Evolutionary conservation across 1,140 invertebrate species (phyloP).

Genomic region (Oedothorax gibbosus): DNA sequence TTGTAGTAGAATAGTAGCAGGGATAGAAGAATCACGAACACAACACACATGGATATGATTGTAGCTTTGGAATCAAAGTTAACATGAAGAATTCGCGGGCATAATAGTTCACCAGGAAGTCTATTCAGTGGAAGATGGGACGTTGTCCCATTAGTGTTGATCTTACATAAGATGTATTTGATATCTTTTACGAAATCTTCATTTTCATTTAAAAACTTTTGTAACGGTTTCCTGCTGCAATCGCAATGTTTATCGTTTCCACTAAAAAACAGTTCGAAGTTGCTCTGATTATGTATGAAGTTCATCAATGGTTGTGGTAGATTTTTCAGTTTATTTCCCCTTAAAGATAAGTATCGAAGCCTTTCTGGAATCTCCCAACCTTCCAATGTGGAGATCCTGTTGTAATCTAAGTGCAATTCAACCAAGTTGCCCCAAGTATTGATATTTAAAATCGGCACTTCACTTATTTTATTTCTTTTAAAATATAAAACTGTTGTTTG

Average conservation of each 20-base stretch:
- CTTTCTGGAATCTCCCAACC: conserved; percentile 24
- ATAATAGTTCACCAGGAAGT: conserved; percentile 64
- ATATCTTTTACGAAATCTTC: conserved; percentile 4
- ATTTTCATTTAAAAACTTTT: conserved; percentile 20
- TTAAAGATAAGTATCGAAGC: conserved; percentile 22
- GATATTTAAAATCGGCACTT: conserved; percentile 14
- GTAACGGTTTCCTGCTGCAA: conserved; percentile 14
- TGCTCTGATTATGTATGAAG: not conserved
- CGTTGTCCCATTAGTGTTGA: conserved; percentile 23
- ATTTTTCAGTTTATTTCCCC: conserved; percentile 14
- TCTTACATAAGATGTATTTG: conserved; percentile 26
- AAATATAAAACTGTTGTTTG: conserved; percentile 40
- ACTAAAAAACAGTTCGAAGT: conserved; percentile 25
- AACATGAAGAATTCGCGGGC: conserved; percentile 28
- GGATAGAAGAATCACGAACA: conserved; percentile 30
- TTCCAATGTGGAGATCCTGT: not conserved
- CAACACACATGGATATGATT: not conserved
- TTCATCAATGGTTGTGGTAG: conserved; percentile 2
- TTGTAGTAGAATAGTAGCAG: conserved; percentile 53
- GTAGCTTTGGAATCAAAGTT: not conserved
- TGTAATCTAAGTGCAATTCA: conserved; percentile 33
- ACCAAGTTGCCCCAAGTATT: conserved; percentile 9
- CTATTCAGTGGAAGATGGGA: conserved; percentile 63
- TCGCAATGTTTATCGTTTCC: conserved; percentile 26
- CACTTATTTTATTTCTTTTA: conserved; percentile 13